Conservation (phyloP, 2,888 invertebrate species). For the Ctenicera cuprea region DNA sequence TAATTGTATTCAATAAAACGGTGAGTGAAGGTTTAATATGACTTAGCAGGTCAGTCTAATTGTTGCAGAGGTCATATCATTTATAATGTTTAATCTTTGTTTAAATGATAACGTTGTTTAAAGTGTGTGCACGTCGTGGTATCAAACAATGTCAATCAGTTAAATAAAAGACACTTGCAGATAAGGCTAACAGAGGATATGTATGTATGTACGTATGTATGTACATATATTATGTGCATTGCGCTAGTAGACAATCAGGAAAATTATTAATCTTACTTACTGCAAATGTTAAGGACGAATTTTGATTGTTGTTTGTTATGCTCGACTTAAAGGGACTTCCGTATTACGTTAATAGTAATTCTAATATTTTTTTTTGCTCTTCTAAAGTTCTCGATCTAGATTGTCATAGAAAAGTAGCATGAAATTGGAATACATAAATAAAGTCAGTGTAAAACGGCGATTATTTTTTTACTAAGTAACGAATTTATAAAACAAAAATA, state of each 20-base stretch:
- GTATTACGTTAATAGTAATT: background rate
- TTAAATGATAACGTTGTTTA: constrained; percentile 69
- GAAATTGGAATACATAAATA: too few species aligned
- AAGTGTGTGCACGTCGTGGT: constrained; percentile 63
- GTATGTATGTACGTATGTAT: background rate
- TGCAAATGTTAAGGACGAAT: constrained; percentile 22
- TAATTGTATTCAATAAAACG: constrained; percentile 71
- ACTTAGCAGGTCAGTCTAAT: constrained; percentile 72
- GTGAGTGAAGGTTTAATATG: constrained; percentile 68
- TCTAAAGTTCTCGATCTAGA: too few species aligned
- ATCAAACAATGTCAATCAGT: constrained; percentile 51
- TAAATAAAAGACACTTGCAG: constrained; percentile 48
- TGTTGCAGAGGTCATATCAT: constrained; percentile 73
- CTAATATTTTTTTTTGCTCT: too few species aligned
- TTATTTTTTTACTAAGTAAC: too few species aligned
- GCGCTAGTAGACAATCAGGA: constrained; percentile 16
- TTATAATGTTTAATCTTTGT: constrained; percentile 72
- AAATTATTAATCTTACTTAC: constrained; percentile 27
- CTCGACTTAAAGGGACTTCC: background rate
- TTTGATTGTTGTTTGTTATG: constrained; percentile 8
- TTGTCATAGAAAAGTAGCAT: too few species aligned
- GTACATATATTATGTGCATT: background rate
- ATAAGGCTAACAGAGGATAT: constrained; percentile 31
- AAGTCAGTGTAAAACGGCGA: too few species aligned
- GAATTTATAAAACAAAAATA: too few species aligned